Evolutionary conservation across 2,888 invertebrate genomes (phyloP).

Genomic region (Eumacrocentrus americanus): DNA sequence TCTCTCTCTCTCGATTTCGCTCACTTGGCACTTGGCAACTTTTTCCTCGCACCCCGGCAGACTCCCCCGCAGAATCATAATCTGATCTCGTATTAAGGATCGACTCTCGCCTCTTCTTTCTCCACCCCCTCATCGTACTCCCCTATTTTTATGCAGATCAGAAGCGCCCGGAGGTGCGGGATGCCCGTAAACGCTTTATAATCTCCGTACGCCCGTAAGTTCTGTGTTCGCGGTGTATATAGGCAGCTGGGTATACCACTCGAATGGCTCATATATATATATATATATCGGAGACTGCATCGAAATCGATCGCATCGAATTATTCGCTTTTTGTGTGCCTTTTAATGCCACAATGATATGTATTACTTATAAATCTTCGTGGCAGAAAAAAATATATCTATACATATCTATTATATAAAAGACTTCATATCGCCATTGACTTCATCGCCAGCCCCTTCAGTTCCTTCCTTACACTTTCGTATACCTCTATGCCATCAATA

Average conservation of each 20-base stretch:
- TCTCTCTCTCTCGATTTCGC: slow-evolving; percentile 3
- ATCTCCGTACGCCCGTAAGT: slow-evolving; percentile 50
- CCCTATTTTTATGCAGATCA: slow-evolving; percentile 60
- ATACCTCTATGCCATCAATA: too few relatives aligned
- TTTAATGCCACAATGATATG: slow-evolving; percentile 6
- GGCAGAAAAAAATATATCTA: neutral
- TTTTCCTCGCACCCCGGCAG: slow-evolving; percentile 18
- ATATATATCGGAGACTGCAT: neutral
- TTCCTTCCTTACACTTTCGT: too few relatives aligned
- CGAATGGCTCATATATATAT: too few relatives aligned
- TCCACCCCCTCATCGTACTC: slow-evolving; percentile 23
- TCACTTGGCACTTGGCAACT: slow-evolving; percentile 12
- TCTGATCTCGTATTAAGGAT: slow-evolving; percentile 59
- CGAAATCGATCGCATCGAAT: slow-evolving; percentile 5
- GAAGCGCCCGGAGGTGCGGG: slow-evolving; percentile 57
- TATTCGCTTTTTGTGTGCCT: slow-evolving; percentile 11
- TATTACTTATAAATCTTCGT: too few relatives aligned
- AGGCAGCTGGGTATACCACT: too few relatives aligned
- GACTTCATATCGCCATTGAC: too few relatives aligned
- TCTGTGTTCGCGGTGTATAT: slow-evolving; percentile 21
- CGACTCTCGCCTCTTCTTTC: slow-evolving; percentile 35
- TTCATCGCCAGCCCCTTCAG: too few relatives aligned
- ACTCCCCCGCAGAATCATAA: slow-evolving; percentile 58
- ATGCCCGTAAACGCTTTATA: slow-evolving; percentile 56
- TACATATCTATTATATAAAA: too few relatives aligned